phyloP scores from a whole-genome alignment of 92 coral and sea anemone genomes.

The Palythoa grandis region DNA sequence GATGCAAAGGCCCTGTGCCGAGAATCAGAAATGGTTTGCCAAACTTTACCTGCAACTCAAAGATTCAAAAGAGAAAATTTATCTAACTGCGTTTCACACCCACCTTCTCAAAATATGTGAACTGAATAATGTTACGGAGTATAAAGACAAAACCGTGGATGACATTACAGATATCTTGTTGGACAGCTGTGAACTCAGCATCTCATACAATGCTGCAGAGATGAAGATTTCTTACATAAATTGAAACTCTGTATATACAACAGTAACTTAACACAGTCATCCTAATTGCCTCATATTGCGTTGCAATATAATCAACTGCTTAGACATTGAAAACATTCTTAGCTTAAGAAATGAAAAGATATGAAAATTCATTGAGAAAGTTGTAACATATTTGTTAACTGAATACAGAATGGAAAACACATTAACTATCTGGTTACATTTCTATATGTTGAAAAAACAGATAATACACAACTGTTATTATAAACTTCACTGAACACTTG shows the following conservation, averaged over 20 bases:
- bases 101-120: constrained; percentile 20
- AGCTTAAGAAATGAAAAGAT: constrained; percentile 11
- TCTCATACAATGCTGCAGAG: constrained; percentile 14
- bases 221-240: neutral
- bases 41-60: neutral
- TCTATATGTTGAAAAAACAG: neutral
- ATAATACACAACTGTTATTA: neutral
- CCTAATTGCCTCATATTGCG: neutral
- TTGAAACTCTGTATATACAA: neutral
- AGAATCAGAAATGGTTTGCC: constrained; percentile 15
- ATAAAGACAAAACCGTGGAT: neutral
- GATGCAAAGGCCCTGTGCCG: constrained; percentile 8
- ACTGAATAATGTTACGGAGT: constrained; percentile 8
- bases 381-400: neutral
- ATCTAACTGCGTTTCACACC: neutral
- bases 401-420: neutral
- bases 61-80: neutral
- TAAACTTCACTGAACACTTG: neutral
- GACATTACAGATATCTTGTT: neutral
- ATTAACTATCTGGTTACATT: neutral
- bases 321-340: neutral
- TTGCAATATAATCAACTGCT: neutral
- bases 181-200: constrained; percentile 6
- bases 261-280: constrained; percentile 5
- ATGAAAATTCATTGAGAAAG: neutral